Evolutionary conservation across 2,797 vertebrate species (phyloP).

Genomic region (Mus caroli): DNA sequence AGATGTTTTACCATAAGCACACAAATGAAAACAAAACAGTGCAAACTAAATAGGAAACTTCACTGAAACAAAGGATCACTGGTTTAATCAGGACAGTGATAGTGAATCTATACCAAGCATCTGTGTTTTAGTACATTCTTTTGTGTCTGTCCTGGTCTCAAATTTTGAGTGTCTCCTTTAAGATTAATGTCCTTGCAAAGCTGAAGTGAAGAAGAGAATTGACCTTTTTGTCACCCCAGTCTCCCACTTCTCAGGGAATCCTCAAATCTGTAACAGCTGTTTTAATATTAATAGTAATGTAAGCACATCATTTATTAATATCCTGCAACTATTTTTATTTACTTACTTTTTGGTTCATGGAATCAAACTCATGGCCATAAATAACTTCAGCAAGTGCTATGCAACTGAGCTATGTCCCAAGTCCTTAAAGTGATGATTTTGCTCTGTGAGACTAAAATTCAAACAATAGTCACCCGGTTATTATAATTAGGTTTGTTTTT

Average conservation of each 20-base stretch:
- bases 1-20: neutral
- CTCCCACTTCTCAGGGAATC: neutral
- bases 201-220: neutral
- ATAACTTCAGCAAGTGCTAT: neutral
- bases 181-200: neutral
- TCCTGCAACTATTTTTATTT: constrained; percentile 42
- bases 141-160: neutral
- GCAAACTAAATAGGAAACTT: neutral
- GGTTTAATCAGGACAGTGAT: neutral
- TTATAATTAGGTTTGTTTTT: neutral
- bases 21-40: neutral
- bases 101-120: neutral
- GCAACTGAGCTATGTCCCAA: neutral
- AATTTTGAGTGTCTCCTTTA: neutral
- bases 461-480: neutral
- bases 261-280: neutral
- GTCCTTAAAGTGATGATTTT: constrained; percentile 30
- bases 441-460: constrained; percentile 23
- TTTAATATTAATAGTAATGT: neutral
- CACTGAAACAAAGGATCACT: neutral
- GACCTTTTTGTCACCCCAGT: neutral
- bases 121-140: neutral
- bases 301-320: constrained; percentile 23
- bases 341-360: neutral
- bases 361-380: neutral